These are phyloP conservation scores for Montipora foliosa DNA, from an alignment of 64 coral and sea anemone species.

Conservation along the genomic window DNA sequence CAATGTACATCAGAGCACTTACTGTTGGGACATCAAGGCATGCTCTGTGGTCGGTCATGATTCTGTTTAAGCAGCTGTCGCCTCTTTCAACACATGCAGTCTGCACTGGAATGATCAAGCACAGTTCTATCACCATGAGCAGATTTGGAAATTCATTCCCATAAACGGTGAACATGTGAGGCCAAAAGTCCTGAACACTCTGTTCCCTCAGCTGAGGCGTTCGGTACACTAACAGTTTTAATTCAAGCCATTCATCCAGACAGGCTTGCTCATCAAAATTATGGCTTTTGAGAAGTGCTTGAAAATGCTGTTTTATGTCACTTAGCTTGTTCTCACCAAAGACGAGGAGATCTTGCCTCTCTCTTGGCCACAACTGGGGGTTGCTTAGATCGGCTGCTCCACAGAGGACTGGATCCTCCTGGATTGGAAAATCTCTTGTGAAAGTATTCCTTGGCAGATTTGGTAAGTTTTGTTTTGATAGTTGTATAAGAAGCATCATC, in stretches of 20 bases:
- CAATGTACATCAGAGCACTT: constrained; percentile 18
- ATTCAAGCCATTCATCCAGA: too few relatives aligned
- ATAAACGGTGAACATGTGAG: constrained; percentile 10
- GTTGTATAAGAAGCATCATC: too few relatives aligned
- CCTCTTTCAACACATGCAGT: constrained; percentile 44
- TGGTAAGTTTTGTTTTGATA: too few relatives aligned
- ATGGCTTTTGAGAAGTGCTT: background rate
- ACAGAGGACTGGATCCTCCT: too few relatives aligned
- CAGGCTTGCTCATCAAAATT: background rate
- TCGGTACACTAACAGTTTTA: background rate
- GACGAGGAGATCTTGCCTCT: too few relatives aligned
- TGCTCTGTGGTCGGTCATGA: constrained; percentile 40
- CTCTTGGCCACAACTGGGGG: too few relatives aligned
- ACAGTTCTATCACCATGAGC: constrained; percentile 33
- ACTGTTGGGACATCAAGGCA: constrained; percentile 49
- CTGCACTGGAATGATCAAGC: constrained; percentile 31
- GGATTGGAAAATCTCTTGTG: too few relatives aligned
- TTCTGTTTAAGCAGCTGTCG: constrained; percentile 47
- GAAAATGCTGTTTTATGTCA: background rate
- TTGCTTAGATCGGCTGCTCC: too few relatives aligned
- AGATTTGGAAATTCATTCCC: constrained; percentile 33
- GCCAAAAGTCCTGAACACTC: constrained; percentile 9
- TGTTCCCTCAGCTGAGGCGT: constrained; percentile 6
- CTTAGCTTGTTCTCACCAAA: too few relatives aligned
- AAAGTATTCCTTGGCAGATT: too few relatives aligned